Conservation (phyloP, 2,113 vertebrate genomes). For the Gymnocephalus cernua region DNA sequence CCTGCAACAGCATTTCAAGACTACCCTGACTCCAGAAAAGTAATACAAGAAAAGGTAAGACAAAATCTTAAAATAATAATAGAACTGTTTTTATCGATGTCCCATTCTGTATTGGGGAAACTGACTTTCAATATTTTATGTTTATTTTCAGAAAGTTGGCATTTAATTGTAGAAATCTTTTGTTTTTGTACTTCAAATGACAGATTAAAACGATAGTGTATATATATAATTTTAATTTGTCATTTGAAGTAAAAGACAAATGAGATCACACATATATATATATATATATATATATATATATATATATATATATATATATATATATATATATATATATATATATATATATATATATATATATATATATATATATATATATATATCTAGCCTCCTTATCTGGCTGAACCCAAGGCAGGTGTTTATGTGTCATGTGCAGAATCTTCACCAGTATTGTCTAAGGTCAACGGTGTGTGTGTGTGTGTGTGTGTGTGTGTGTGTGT, state of each 20-base stretch:
- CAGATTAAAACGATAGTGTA: not conserved
- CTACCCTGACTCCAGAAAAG: slow-evolving; percentile 46
- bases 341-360: not conserved
- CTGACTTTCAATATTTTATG: not conserved
- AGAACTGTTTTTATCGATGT: not conserved
- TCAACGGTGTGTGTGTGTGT: not conserved
- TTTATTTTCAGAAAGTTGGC: not conserved
- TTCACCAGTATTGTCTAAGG: slow-evolving; percentile 4
- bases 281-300: not conserved
- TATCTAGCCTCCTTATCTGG: not conserved
- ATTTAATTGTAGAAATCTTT: not conserved
- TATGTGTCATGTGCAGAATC: not conserved
- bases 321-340: not conserved
- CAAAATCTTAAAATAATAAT: not conserved
- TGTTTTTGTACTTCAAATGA: not conserved
- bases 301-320: not conserved
- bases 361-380: not conserved
- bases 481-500: not conserved
- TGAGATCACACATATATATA: no score
- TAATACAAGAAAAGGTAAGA: slow-evolving; percentile 73
- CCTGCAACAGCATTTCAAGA: slow-evolving; percentile 51
- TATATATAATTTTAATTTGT: not conserved
- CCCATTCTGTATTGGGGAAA: not conserved
- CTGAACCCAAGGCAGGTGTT: not conserved
- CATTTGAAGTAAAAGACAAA: no score